These are phyloP conservation scores for Axis porcinus DNA, from an alignment of 2,113 vertebrate species.

Conservation along the genomic window DNA sequence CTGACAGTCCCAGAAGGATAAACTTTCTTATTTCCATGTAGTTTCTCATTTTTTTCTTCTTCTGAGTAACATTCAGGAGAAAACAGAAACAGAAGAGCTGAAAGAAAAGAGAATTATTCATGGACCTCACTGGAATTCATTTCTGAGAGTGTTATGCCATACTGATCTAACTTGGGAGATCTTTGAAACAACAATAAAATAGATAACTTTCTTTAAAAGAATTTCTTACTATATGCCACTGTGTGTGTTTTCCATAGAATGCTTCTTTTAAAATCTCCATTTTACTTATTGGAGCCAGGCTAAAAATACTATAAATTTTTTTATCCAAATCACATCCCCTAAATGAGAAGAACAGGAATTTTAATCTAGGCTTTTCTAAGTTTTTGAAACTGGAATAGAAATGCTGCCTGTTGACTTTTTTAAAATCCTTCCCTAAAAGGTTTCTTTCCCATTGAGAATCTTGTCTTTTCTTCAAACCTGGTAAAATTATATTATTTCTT, in stretches of 20 bases:
- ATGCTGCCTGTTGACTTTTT: neutral
- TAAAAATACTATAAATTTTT: neutral
- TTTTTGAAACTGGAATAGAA: neutral
- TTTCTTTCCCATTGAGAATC: neutral
- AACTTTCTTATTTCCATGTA: slow-evolving; percentile 39
- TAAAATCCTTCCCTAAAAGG: neutral
- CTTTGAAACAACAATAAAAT: neutral
- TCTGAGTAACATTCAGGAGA: neutral
- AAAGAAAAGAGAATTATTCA: neutral
- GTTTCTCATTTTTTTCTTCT: slow-evolving; percentile 36
- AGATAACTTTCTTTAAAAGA: neutral
- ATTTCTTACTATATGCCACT: neutral
- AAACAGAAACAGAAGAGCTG: neutral
- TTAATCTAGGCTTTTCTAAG: neutral
- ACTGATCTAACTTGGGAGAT: neutral
- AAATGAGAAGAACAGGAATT: neutral
- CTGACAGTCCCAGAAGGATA: neutral
- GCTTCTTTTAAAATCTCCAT: neutral
- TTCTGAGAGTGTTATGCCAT: neutral
- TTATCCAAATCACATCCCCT: neutral
- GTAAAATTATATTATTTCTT: neutral
- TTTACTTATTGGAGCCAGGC: neutral
- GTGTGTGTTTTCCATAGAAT: neutral
- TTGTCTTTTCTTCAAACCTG: neutral
- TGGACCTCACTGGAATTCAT: neutral